Evolutionary conservation across 2,113 vertebrate genomes (phyloP).

Genomic region (Archilochus colubris): DNA sequence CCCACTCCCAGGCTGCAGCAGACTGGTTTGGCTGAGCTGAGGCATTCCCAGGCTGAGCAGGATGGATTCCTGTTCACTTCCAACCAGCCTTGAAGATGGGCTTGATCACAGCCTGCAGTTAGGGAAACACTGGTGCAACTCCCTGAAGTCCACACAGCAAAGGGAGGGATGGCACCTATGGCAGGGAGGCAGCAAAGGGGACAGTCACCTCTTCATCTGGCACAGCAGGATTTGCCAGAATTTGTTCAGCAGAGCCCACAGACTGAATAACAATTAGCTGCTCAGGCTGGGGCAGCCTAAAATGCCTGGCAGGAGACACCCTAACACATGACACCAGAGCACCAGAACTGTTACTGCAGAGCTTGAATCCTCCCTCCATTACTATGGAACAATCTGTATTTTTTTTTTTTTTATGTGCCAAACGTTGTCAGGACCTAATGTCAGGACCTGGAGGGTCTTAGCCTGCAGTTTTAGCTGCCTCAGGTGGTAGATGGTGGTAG

Average conservation of each 20-base stretch:
- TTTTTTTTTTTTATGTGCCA: not conserved
- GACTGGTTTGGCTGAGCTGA: not conserved
- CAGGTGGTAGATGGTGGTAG: not conserved
- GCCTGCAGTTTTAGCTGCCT: accelerated
- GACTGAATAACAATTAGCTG: not conserved
- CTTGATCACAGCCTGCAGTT: not conserved
- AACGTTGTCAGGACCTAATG: accelerated
- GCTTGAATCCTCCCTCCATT: not conserved
- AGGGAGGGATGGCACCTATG: not conserved
- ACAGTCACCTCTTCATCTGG: not conserved
- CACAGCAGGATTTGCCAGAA: not conserved
- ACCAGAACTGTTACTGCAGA: not conserved
- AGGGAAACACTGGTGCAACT: accelerated
- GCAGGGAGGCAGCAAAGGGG: not conserved
- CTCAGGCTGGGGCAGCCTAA: not conserved
- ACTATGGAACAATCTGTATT: not conserved
- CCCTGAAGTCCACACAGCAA: not conserved
- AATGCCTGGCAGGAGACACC: not conserved
- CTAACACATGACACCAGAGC: not conserved
- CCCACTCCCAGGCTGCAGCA: not conserved
- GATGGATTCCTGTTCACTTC: not conserved
- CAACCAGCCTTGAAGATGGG: not conserved
- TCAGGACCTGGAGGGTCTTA: not conserved
- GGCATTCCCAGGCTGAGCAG: not conserved
- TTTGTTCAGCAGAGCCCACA: not conserved